A percentile compares a stretch with the other conserved stretches of the same genome.
phyloP scores from a whole-genome alignment of 2,888 invertebrate genomes.

The Tinea pellionella region DNA sequence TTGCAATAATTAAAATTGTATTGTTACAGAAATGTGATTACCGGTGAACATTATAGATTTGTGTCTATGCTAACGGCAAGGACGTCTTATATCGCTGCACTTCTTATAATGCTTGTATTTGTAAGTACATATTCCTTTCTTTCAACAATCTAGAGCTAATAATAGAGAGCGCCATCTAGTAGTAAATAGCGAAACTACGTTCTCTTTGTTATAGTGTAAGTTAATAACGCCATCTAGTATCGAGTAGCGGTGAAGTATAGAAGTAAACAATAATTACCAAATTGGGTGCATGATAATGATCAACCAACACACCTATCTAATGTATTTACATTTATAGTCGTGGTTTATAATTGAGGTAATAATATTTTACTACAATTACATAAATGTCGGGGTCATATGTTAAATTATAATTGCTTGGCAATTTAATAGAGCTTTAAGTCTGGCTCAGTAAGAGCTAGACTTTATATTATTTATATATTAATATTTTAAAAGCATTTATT shows the following conservation, averaged over 20 bases:
- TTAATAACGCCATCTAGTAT: constrained; percentile 1
- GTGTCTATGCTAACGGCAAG: constrained; percentile 97
- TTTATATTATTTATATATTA: no score
- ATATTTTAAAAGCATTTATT: no score
- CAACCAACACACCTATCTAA: background rate
- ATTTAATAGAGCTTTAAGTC: no score
- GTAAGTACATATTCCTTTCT: constrained; percentile 89
- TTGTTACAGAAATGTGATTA: constrained; percentile 89
- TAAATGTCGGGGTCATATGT: no score
- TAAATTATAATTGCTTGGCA: no score
- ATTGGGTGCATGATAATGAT: background rate
- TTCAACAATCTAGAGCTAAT: no score
- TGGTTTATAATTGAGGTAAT: background rate
- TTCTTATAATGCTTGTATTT: constrained; percentile 97
- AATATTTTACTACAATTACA: background rate
- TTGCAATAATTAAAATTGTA: no score
- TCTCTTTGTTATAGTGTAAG: background rate
- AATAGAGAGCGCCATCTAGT: constrained; percentile 28
- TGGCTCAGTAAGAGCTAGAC: no score
- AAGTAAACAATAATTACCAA: background rate
- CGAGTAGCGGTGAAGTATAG: background rate
- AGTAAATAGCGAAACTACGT: constrained; percentile 23
- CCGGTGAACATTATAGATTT: constrained; percentile 98
- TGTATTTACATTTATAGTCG: background rate
- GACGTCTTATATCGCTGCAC: constrained; percentile 94